Percentiles rank a stretch among this genome's conserved stretches.
These are phyloP conservation scores for Ganaspis sp. DNA, from an alignment of 1,140 invertebrate genomes.

Conservation along the genomic window DNA sequence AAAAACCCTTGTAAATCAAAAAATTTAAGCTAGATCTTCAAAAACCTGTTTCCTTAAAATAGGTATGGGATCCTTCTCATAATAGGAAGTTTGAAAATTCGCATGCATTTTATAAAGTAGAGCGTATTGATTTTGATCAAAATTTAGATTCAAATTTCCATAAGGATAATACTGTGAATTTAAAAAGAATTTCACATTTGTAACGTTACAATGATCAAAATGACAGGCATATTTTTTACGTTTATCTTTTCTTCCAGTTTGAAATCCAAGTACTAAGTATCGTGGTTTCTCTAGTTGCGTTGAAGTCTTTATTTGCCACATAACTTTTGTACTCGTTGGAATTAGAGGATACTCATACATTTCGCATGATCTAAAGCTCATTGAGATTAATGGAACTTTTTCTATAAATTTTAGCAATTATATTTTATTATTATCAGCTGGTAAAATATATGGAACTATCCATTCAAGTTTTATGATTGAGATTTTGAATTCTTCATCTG, in stretches of 20 bases:
- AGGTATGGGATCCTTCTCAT: too few species aligned
- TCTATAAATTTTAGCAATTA: constrained; percentile 49
- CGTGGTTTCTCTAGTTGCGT: constrained; percentile 49
- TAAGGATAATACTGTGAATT: too few species aligned
- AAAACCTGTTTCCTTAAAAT: too few species aligned
- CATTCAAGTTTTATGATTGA: too few species aligned
- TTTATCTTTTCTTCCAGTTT: constrained; percentile 51
- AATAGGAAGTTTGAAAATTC: too few species aligned
- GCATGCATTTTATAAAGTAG: too few species aligned
- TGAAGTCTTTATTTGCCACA: constrained; percentile 48
- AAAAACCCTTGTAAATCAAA: too few species aligned
- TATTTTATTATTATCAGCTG: constrained; percentile 47
- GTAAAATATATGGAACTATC: too few species aligned
- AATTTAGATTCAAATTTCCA: too few species aligned
- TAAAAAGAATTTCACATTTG: constrained; percentile 39
- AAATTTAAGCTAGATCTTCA: too few species aligned
- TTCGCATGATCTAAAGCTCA: constrained; percentile 64
- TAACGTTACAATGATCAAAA: constrained; percentile 54
- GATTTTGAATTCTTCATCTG: too few species aligned
- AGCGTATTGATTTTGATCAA: too few species aligned
- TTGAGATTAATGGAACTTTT: constrained; percentile 51
- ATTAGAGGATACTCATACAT: constrained; percentile 63
- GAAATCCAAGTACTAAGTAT: constrained; percentile 53
- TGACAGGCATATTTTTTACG: constrained; percentile 36
- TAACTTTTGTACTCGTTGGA: constrained; percentile 51